These are phyloP conservation scores for Leptobrachium leishanense DNA, from an alignment of 2,113 vertebrate species.

Conservation along the genomic window DNA sequence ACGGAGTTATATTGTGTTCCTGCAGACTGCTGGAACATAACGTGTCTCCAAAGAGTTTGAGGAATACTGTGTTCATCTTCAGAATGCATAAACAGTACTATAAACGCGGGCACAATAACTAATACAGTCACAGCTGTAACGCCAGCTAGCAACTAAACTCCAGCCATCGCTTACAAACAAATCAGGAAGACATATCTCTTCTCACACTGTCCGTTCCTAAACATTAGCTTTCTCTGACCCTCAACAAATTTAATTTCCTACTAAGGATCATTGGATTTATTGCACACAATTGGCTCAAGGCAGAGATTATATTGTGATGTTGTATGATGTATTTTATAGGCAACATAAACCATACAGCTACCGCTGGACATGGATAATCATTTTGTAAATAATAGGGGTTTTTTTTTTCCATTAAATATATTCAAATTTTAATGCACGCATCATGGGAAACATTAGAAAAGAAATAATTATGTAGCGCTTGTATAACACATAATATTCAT, in stretches of 20 bases:
- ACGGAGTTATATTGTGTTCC: too few species aligned
- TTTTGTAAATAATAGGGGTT: not conserved
- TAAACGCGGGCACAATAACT: not conserved
- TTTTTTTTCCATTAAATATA: too few species aligned
- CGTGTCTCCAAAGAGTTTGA: too few species aligned
- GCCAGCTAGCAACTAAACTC: not conserved
- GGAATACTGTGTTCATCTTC: not conserved
- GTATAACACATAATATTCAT: too few species aligned
- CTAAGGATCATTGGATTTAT: not conserved
- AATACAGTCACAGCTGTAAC: not conserved
- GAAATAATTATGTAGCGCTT: too few species aligned
- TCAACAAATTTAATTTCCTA: not conserved
- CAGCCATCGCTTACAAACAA: not conserved
- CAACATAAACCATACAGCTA: not conserved
- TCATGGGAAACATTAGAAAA: too few species aligned
- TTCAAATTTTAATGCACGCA: too few species aligned
- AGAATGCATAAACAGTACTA: not conserved
- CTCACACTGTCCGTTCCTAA: not conserved
- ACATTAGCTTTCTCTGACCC: conserved; percentile 5
- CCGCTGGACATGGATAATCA: not conserved
- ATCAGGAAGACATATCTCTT: not conserved
- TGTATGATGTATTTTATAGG: not conserved
- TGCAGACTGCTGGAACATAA: too few species aligned
- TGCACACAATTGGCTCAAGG: not conserved
- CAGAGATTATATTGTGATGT: not conserved